phyloP scores from a whole-genome alignment of 2,113 vertebrate species.

The Casuarius casuarius region DNA sequence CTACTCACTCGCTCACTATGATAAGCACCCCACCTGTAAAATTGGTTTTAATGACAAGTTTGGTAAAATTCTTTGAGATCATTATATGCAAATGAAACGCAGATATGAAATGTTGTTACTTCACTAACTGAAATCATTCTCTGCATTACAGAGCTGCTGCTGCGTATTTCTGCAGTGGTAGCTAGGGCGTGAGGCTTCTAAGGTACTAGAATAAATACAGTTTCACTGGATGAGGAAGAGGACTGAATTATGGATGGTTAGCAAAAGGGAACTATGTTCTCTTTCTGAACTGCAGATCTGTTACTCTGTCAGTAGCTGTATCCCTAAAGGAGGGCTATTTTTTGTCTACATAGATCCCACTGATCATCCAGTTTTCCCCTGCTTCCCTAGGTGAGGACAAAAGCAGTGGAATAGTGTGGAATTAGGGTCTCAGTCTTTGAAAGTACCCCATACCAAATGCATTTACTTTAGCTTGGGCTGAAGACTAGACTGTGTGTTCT shows the following conservation, averaged over 20 bases:
- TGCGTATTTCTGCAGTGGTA: rapidly evolving
- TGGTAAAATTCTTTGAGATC: neutral
- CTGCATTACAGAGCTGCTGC: neutral
- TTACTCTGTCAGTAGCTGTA: neutral
- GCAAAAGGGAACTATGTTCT: rapidly evolving
- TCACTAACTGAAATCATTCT: neutral
- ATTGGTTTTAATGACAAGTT: neutral
- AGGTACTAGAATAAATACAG: rapidly evolving
- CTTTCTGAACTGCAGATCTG: neutral
- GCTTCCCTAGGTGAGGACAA: neutral
- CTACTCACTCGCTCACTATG: neutral
- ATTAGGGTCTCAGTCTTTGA: neutral
- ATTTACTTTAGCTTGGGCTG: conserved; percentile 17
- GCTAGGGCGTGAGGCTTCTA: neutral
- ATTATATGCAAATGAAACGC: neutral
- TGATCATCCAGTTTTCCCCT: neutral
- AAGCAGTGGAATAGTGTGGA: neutral
- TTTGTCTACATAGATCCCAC: neutral
- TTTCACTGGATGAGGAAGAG: neutral
- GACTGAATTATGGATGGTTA: rapidly evolving
- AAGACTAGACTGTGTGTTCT: conserved; percentile 37
- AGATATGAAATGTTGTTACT: neutral
- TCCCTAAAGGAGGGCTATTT: neutral
- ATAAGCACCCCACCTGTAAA: neutral
- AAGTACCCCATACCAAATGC: neutral